These are phyloP conservation scores for Anguilla pacifica DNA, from an alignment of 2,797 vertebrate species.

Conservation along the genomic window DNA sequence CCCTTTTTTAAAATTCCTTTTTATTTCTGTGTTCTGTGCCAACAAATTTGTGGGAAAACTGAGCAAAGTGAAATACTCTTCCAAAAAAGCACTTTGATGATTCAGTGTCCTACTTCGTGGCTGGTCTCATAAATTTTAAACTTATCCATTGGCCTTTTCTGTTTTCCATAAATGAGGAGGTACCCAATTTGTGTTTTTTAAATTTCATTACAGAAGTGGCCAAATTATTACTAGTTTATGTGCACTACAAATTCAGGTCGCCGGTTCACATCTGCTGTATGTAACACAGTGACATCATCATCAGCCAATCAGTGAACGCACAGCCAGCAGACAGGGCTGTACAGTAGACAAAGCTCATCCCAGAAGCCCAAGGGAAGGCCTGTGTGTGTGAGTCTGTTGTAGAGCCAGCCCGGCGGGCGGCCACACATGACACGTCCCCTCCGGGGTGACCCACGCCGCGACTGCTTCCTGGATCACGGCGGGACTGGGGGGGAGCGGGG, in stretches of 20 bases:
- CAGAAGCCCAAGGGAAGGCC: constrained; percentile 35
- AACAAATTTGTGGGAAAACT: not conserved
- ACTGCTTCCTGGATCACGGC: constrained; percentile 49
- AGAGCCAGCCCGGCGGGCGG: constrained; percentile 51
- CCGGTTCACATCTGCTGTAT: not conserved
- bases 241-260: not conserved
- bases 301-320: not conserved
- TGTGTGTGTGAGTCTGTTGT: constrained; percentile 46
- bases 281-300: not conserved
- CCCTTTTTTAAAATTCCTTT: not conserved
- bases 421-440: constrained; percentile 38
- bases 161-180: not conserved
- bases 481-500: constrained; percentile 42
- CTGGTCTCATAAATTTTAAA: not conserved
- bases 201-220: not conserved
- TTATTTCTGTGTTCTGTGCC: not conserved
- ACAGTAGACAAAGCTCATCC: not conserved
- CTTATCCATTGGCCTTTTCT: not conserved
- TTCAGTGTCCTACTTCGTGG: not conserved
- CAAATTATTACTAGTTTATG: not conserved
- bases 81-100: not conserved
- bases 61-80: not conserved
- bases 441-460: constrained; percentile 58
- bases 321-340: not conserved
- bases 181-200: not conserved